Base-by-base conservation (phyloP, 2,797 vertebrate species). In the Nothura maculosa region DNA sequence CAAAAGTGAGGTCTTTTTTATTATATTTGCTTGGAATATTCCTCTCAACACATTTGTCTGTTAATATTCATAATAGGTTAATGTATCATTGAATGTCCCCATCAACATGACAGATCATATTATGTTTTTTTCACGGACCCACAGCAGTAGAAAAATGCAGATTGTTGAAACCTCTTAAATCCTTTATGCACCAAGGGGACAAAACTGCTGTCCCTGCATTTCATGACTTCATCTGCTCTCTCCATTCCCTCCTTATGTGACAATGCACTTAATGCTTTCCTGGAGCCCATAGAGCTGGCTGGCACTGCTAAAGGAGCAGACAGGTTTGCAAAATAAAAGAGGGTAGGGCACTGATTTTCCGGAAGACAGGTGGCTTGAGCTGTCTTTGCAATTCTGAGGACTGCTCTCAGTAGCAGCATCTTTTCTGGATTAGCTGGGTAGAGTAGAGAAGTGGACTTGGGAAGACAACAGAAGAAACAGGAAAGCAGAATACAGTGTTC, bases 191-290 rank as follows among this genome's bases (percentile, higher is more conserved):
- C 25, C 55, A 85, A n/a, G 34, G 70, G 62, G 69, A 27, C 13
- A 76, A 91, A 93, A 88, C 32, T 88, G 72, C 85, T 79, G 28
- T 42, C 36, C 60, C 43, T 88, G 74, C 36, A 52, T 38, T 74
- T 72, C 61, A 76, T 45, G 61, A 42, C 57, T 80, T 68, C 66
- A 72, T 30, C 68, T 85, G 32, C 50, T 62, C 34, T 63, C 67
- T 38, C 27, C 20, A 14, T 72, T 92, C 83, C 40, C 60, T 62
- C 60, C 25, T 73, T 62, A 27, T 0, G 2, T 32, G 40, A 54
- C 0, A 0, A 21, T 3, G 15, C 0, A 5, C 48, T 16, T 38
- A 69, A 78, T 87, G 70, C 28, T 8, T 50, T 61, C 38, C 38
- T 15, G 52, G 34, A 2, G 20, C 18, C 70, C 66, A 28, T 15